phyloP scores from a whole-genome alignment of 2,888 invertebrate species.

The Aphidoletes aphidimyza region DNA sequence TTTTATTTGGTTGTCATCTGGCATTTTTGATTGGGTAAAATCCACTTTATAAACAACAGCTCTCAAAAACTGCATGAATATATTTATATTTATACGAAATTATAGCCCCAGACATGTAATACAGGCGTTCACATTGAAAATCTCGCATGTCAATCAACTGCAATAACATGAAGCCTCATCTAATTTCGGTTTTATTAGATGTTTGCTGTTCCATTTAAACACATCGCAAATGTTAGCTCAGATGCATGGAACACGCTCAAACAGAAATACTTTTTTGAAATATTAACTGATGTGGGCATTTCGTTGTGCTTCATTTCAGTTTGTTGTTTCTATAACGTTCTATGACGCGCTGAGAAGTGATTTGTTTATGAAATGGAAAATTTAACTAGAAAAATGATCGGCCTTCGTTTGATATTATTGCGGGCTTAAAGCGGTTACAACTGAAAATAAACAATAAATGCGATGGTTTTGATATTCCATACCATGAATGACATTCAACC shows the following conservation, averaged over 20 bases:
- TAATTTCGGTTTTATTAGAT: not conserved
- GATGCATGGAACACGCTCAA: not conserved
- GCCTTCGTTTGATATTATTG: not conserved
- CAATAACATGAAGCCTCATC: not conserved
- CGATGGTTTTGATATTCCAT: too few relatives aligned
- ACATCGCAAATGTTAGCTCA: too few relatives aligned
- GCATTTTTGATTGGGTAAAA: not conserved
- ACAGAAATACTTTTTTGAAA: not conserved
- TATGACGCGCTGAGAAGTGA: not conserved
- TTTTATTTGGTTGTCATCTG: not conserved
- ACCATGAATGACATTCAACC: too few relatives aligned
- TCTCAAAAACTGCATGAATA: not conserved
- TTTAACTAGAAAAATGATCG: not conserved
- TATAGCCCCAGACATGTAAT: not conserved
- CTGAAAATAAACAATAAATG: too few relatives aligned
- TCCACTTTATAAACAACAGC: not conserved
- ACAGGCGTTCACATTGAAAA: not conserved
- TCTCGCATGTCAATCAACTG: slow-evolving; percentile 29
- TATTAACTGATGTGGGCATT: not conserved
- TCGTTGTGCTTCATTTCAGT: not conserved
- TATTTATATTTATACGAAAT: not conserved
- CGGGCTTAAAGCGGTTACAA: not conserved
- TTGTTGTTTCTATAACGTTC: not conserved
- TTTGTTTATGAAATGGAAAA: not conserved
- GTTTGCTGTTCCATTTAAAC: not conserved